These are phyloP conservation scores for Chymomyza costata DNA, from an alignment of 1,140 invertebrate genomes.

Conservation along the genomic window DNA sequence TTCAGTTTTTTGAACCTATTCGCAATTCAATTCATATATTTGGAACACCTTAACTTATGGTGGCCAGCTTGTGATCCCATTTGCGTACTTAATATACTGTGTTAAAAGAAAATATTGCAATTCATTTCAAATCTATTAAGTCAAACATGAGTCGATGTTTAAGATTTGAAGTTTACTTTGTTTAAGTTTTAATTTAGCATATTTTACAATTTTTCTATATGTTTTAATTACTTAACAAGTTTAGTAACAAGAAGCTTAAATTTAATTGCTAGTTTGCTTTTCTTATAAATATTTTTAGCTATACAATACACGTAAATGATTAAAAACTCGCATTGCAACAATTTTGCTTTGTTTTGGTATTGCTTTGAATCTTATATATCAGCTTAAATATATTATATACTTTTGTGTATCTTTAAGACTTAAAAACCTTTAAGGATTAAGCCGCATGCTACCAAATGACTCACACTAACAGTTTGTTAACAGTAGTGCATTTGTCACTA, in stretches of 20 bases:
- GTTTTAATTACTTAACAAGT: constrained; percentile 8
- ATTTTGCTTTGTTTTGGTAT: no score
- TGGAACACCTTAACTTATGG: no score
- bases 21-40: no score
- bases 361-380: constrained; percentile 47
- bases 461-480: no score
- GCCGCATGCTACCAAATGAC: constrained; percentile 19
- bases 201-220: constrained; percentile 16
- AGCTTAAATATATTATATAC: constrained; percentile 42
- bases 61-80: no score
- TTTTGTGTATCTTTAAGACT: background rate
- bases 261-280: constrained; percentile 15
- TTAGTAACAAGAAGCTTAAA: constrained; percentile 24
- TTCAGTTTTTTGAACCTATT: no score
- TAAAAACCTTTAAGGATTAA: constrained; percentile 6
- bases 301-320: background rate
- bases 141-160: no score
- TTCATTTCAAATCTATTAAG: no score
- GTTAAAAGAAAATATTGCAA: no score
- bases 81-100: no score
- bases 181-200: background rate
- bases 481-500: no score
- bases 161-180: no score
- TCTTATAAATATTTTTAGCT: constrained; percentile 11
- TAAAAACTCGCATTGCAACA: background rate